phyloP scores from a whole-genome alignment of 1,140 invertebrate species.

The Ceratosolen fusciceps region DNA sequence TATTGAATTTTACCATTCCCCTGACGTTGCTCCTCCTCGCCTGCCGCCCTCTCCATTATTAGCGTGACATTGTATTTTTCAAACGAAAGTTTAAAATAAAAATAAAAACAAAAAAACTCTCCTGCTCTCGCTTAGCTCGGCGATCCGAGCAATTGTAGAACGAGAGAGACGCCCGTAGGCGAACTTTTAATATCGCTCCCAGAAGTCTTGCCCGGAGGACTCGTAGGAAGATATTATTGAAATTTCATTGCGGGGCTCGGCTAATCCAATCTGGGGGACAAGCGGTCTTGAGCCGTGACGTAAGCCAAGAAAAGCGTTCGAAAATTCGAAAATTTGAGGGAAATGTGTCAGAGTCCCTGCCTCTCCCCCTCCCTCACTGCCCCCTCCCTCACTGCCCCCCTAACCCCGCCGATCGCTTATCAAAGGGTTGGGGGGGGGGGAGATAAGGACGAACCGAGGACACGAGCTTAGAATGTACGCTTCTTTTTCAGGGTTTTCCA shows the following conservation, averaged over 20 bases:
- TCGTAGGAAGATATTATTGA: neutral
- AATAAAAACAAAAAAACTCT: too few species aligned
- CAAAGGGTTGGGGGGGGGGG: too few species aligned
- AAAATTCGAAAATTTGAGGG: neutral
- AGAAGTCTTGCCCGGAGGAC: too few species aligned
- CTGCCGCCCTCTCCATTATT: neutral
- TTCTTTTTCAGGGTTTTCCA: constrained; percentile 9
- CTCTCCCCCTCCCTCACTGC: neutral
- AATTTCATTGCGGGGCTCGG: neutral
- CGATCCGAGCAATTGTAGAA: neutral
- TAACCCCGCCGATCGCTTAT: too few species aligned
- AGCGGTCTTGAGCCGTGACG: neutral
- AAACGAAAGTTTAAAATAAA: neutral
- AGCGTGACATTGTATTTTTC: neutral
- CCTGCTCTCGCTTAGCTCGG: neutral
- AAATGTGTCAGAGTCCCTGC: neutral
- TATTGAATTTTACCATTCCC: neutral
- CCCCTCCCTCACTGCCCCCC: too few species aligned
- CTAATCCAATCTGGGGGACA: neutral
- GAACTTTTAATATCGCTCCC: neutral
- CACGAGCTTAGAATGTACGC: neutral
- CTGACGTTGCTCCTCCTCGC: too few species aligned
- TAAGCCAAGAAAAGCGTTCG: neutral
- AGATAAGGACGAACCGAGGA: neutral
- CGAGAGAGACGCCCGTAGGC: too few species aligned